Evolutionary conservation across 2,113 vertebrate species (phyloP), one percentile per base, ranked within the genome.

Genomic region (Pluvianellus socialis): DNA sequence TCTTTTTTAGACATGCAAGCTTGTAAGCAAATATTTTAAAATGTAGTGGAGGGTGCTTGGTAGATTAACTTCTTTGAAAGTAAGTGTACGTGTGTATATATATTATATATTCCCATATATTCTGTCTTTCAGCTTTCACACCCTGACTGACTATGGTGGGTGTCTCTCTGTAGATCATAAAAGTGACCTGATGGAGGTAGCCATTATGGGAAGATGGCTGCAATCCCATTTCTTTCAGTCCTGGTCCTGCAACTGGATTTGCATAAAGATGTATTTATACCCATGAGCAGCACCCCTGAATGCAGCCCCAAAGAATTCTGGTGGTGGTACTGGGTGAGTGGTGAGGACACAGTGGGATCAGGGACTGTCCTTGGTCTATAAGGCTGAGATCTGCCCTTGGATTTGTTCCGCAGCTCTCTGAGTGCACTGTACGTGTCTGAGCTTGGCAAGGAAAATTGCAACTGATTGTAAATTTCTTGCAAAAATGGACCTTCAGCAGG

Each of bases 401-500:
- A 28, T 88, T 82, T 90, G 27, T 58, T 70, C 66, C 90, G 70
- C 24, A 14, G 61, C 10, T 82, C 53, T 82, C 67, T n/a, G 66
- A 96, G 49, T 76, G 71, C 45, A 82, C 81, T 65, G 44, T 75
- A 76, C 82, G 50, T 42, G 32, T 22, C 81, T 76, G 92, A 88
- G 53, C 58, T 62, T 68, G 66, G 62, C 66, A 79, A 96, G 59
- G 86, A 83, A 94, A 94, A 95, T 76, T 82, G 87, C 58, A 73
- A 38, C 40, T 96, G 93, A 96, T 82, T 91, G 94, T 61, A 90
- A 94, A 93, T 95, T 90, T 91, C 90, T 90, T 85, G 62, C 30
- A 88, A 45, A 90, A 92, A 86, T 52, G 91, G 81, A 79, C 84
- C 53, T 94, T 85, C 58, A 65, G 40, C 53, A 45, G 49, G 38